phyloP scores from a whole-genome alignment of 2,113 vertebrate genomes.

The Chaetorhynchus papuensis region DNA sequence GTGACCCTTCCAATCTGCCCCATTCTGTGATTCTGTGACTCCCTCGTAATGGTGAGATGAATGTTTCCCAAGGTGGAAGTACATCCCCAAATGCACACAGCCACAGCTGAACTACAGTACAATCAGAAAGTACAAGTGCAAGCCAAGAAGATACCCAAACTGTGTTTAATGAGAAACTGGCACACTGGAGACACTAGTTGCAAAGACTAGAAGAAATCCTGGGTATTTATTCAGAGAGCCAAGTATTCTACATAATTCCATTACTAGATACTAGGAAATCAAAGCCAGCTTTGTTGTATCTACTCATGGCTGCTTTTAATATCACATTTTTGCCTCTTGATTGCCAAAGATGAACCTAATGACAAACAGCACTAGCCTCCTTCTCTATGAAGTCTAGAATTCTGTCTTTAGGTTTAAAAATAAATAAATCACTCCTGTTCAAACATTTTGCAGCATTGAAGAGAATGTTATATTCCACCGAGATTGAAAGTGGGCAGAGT shows the following conservation, averaged over 20 bases:
- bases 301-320: not conserved
- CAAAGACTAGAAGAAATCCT: not conserved
- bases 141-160: not conserved
- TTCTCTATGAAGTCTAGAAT: not conserved
- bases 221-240: not conserved
- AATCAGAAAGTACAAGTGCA: not conserved
- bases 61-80: not conserved
- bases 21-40: not conserved
- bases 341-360: not conserved
- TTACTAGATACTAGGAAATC: not conserved
- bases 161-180: not conserved
- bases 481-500: not conserved
- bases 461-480: accelerated
- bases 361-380: not conserved
- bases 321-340: not conserved
- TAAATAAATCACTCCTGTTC: not conserved
- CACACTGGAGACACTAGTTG: not conserved
- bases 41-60: not conserved
- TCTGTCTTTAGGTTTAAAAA: not conserved
- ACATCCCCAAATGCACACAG: not conserved
- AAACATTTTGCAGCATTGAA: not conserved
- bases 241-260: not conserved
- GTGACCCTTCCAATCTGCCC: not conserved
- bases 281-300: not conserved
- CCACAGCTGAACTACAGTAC: not conserved